Percentiles rank a stretch among this genome's conserved stretches.
phyloP scores from a whole-genome alignment of 2,797 vertebrate species.

The Antennarius maculatus region DNA sequence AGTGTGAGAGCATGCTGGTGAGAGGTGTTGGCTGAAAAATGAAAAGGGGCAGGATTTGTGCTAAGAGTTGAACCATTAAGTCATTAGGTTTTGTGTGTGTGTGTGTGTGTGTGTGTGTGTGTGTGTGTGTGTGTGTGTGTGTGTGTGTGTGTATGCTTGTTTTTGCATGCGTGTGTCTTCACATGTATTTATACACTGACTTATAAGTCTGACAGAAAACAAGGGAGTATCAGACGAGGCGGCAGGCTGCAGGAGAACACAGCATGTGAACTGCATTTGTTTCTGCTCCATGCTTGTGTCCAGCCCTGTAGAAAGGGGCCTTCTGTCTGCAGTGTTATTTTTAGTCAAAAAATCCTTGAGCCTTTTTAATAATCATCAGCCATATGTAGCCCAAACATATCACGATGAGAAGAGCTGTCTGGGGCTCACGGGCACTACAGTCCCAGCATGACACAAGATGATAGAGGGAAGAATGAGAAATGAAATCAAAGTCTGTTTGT shows the following conservation, averaged over 20 bases:
- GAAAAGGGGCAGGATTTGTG: constrained; percentile 58
- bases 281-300: constrained; percentile 57
- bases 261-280: constrained; percentile 67
- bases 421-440: constrained; percentile 58
- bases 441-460: constrained; percentile 61
- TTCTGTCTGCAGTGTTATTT: constrained; percentile 75
- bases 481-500: constrained; percentile 53
- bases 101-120: background rate
- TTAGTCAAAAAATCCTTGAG: constrained; percentile 68
- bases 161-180: background rate
- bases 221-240: constrained; percentile 62
- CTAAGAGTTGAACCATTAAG: constrained; percentile 47
- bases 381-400: constrained; percentile 66
- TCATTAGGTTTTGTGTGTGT: constrained; percentile 33
- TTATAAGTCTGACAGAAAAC: constrained; percentile 69
- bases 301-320: constrained; percentile 56
- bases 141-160: constrained; percentile 10
- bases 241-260: constrained; percentile 54
- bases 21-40: constrained; percentile 21
- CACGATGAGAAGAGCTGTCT: constrained; percentile 60
- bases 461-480: constrained; percentile 34
- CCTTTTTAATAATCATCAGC: constrained; percentile 76
- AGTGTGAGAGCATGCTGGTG: constrained; percentile 39
- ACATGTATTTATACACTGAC: constrained; percentile 37
- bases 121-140: too few species aligned